phyloP scores from a whole-genome alignment of 2,888 invertebrate species.

The Biston stratarius region DNA sequence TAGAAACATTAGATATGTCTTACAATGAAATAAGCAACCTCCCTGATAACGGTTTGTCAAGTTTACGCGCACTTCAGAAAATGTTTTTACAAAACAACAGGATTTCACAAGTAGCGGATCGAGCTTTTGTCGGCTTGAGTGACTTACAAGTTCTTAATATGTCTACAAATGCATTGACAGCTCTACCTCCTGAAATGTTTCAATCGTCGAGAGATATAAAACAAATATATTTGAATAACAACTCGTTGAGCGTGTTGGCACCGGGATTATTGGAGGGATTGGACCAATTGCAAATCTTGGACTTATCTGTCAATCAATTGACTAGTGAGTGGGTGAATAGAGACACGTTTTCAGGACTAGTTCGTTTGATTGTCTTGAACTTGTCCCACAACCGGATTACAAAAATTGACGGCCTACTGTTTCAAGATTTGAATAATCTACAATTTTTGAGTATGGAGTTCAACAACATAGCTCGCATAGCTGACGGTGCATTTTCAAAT shows the following conservation, averaged over 20 bases:
- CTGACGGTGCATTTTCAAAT: constrained; percentile 91
- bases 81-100: constrained; percentile 92
- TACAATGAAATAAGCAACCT: constrained; percentile 90
- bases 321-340: constrained; percentile 92
- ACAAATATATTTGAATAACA: constrained; percentile 92
- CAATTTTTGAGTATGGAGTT: constrained; percentile 91
- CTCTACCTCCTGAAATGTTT: constrained; percentile 92
- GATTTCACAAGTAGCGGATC: constrained; percentile 90
- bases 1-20: constrained; percentile 91
- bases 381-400: constrained; percentile 90
- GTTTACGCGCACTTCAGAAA: constrained; percentile 89
- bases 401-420: constrained; percentile 90
- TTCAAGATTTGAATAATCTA: constrained; percentile 91
- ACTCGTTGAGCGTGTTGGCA: constrained; percentile 91
- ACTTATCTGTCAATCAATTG: constrained; percentile 91
- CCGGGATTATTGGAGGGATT: constrained; percentile 91
- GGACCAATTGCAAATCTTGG: constrained; percentile 90
- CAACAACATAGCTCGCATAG: constrained; percentile 89
- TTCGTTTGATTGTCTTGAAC: constrained; percentile 91
- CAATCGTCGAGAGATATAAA: constrained; percentile 90
- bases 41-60: constrained; percentile 90
- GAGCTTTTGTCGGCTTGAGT: constrained; percentile 90
- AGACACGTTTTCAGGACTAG: constrained; percentile 91
- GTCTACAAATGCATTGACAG: constrained; percentile 92
- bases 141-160: constrained; percentile 91